A percentile compares a stretch with the other conserved stretches of the same genome.
phyloP scores from a whole-genome alignment of 2,797 vertebrate species.

The Acipenser ruthenus region DNA sequence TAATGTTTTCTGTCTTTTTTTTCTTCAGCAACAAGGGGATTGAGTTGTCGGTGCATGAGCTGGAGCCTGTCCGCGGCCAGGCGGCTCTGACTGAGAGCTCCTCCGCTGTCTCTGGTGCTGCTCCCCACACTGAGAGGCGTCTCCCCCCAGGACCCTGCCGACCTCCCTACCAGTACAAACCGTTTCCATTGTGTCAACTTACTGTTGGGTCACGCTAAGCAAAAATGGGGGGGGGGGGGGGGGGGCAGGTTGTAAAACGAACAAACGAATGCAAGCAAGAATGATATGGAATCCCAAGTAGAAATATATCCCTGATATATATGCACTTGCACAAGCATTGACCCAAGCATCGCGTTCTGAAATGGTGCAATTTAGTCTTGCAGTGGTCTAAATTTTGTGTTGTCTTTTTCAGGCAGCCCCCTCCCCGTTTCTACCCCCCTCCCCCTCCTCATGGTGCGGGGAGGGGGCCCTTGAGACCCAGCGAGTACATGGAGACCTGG shows the following conservation, averaged over 20 bases:
- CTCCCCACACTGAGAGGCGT: slow-evolving; percentile 3
- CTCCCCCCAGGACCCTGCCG: accelerated
- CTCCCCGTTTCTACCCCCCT: neutral
- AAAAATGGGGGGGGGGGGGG: neutral
- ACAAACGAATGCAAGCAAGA: no score
- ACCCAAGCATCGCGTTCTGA: no score
- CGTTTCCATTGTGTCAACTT: neutral
- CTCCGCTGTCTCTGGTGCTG: neutral
- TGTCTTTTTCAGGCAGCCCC: slow-evolving; percentile 21
- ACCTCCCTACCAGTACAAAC: slow-evolving; percentile 4
- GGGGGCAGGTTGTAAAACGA: neutral
- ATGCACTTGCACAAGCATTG: neutral
- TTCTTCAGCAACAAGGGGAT: slow-evolving; percentile 50
- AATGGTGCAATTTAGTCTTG: neutral
- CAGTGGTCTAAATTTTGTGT: neutral
- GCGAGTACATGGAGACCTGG: neutral
- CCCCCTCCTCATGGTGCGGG: neutral
- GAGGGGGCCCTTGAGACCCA: neutral
- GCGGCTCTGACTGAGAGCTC: neutral
- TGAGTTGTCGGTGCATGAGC: slow-evolving; percentile 27
- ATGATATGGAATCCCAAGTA: no score
- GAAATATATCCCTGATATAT: no score
- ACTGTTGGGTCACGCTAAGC: neutral
- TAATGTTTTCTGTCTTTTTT: neutral
- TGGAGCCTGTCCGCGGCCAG: slow-evolving; percentile 36